Evolutionary conservation across 23 tunicate species (phyloP), one percentile per base, ranked within the genome.

Genomic region (Aplidium turbinatum): DNA sequence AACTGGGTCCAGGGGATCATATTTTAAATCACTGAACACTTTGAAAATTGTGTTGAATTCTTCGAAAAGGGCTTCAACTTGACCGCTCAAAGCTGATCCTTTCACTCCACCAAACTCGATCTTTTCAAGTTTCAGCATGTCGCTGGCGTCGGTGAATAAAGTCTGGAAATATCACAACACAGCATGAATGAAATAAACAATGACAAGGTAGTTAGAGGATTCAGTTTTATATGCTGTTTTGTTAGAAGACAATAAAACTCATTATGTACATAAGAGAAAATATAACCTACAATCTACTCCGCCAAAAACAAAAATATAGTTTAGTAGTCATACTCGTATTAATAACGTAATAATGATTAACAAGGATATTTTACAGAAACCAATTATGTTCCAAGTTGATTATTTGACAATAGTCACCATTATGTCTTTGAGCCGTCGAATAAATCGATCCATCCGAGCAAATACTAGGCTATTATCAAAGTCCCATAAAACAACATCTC

Each of bases 61-160:
- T 63, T 93, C 88, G 71, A 80, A 93, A 46, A 93, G 38, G 11
- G 80, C 72, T 38, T 47, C 80, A n/a, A 93, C 89, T 64, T 93
- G 87, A 32, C 75, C 78, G 39, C 93, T 85, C 39, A 93, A 63
- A 16, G 88, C 71, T 31, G 77, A 35, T 45, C 98, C 98, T 60
- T 93, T 85, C 27, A 85, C 70, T 20, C 98, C 98, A 26, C 98
- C 98, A 71, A 93, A 85, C 36, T 93, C 98, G 23, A 93, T 78
- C 64, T 93, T 93, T 42, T 93, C 98, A 57, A 93, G 77, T 47
- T 85, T 85, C 51, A 85, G 38, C 98, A 93, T 93, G 73, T 91
- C 97, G 21, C 89, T 63, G 0, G 97, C 90, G 39, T 91, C 97
- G 21, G 33, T 47, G 38, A 91, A 91, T 40, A 91, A 27, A 25